These are phyloP conservation scores for Mycteria americana DNA, from an alignment of 2,797 vertebrate species.

Conservation along the genomic window DNA sequence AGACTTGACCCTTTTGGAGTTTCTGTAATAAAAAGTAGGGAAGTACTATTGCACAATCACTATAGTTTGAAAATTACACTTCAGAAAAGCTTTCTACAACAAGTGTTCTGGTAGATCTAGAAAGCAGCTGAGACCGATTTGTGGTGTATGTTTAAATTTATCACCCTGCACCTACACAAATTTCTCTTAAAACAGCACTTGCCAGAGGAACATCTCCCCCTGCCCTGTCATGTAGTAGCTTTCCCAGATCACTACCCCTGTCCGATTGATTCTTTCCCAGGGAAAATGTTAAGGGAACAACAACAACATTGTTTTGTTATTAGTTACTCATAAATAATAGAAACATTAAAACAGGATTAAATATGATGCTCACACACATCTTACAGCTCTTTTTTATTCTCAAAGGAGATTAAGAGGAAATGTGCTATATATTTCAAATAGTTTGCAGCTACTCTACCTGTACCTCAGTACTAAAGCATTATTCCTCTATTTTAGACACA, in stretches of 20 bases:
- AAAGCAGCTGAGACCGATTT: background rate
- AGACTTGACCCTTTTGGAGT: background rate
- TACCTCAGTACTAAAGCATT: background rate
- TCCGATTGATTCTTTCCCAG: background rate
- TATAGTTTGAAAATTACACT: background rate
- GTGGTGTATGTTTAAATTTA: background rate
- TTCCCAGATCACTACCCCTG: background rate
- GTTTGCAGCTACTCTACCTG: background rate
- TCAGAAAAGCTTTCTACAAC: background rate
- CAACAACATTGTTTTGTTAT: background rate
- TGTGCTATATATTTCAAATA: background rate
- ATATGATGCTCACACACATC: background rate
- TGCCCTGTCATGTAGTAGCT: accelerated
- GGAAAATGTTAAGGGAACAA: background rate
- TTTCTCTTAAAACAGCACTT: background rate
- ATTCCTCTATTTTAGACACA: background rate
- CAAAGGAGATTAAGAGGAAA: background rate
- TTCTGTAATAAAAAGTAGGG: background rate
- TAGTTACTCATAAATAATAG: background rate
- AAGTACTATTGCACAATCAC: background rate
- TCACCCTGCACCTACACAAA: background rate
- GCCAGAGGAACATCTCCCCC: background rate
- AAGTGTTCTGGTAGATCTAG: background rate
- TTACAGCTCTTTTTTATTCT: background rate
- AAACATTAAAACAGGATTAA: background rate